phyloP scores from a whole-genome alignment of 2,888 invertebrate genomes.

The Euclidia mi region DNA sequence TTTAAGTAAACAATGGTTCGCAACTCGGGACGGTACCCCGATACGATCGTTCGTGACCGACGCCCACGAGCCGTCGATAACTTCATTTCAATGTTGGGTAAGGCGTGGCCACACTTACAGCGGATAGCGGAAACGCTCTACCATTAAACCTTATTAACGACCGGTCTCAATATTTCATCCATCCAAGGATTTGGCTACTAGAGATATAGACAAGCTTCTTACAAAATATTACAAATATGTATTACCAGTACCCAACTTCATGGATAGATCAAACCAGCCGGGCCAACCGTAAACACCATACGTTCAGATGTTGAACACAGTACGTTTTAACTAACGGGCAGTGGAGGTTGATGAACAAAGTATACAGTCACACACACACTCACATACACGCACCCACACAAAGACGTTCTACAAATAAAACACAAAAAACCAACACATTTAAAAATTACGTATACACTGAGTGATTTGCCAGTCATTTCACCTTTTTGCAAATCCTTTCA shows the following conservation, averaged over 20 bases:
- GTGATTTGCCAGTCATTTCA: constrained; percentile 11
- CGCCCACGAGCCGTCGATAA: constrained; percentile 76
- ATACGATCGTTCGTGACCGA: constrained; percentile 82
- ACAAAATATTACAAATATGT: too few relatives aligned
- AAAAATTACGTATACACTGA: background rate
- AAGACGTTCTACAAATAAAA: constrained; percentile 1
- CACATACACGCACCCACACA: background rate
- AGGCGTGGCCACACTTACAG: constrained; percentile 20
- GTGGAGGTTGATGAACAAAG: too few relatives aligned
- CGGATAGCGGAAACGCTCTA: background rate
- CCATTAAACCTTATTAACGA: too few relatives aligned
- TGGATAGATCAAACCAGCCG: too few relatives aligned
- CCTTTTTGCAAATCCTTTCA: constrained; percentile 15
- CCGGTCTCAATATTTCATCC: too few relatives aligned
- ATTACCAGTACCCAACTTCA: too few relatives aligned
- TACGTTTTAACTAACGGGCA: too few relatives aligned
- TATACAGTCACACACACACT: too few relatives aligned
- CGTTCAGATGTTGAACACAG: too few relatives aligned
- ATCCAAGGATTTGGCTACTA: too few relatives aligned
- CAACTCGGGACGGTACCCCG: constrained; percentile 56
- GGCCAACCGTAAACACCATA: too few relatives aligned
- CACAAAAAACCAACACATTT: background rate
- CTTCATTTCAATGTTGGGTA: constrained; percentile 70
- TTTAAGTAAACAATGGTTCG: constrained; percentile 47
- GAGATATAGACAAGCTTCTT: too few relatives aligned